Base-by-base conservation (phyloP, 2,888 invertebrate species). In the Clitarchus hookeri region DNA sequence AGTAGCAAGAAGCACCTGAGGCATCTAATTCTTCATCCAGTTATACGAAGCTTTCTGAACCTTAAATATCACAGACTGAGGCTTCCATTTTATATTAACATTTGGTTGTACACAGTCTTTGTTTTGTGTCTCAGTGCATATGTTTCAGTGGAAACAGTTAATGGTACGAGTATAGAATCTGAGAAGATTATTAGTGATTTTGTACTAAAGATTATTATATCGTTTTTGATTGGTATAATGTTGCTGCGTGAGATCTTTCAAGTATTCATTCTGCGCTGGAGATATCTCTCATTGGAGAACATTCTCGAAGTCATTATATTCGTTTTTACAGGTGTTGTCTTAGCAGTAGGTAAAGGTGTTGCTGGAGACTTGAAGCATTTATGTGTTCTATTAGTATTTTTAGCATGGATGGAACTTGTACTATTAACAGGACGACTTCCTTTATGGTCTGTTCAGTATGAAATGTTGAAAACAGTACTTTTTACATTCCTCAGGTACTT, bases 401-500 rank as follows among this genome's bases (percentile, higher is more conserved):
- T 82, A 9, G n/a, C 82, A 1, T 82, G 82, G 82, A 23, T 82
- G 27, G 27, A 26, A 9, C 82, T 82, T 6, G 27, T 82, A 8
- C 36, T 82, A 6, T 23, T 82, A 27, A 27, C 27, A 27, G 82
- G 82, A 0, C 26, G 82, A 26, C 27, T 82, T 26, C 82, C 82
- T 26, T 23, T 82, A 13, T 82, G 26, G 26, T 82, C 82, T 27
- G 27, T 82, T 13, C 26, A 82, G 44, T 26, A 26, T 26, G 82
- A 82, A 44, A 82, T 82, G 82, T 27, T 82, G 36, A 82, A 82
- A 27, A 82, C 82, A 6, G 82, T 82, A 0, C 27, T 82, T 6
- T 44, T 27, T 23, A 82, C 82, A 26, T 82, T 82, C 82, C 82
- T 82, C 36, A 82, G 26, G 82, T 82, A 82, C 44, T 23, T 82